These are phyloP conservation scores for Trachelus stipa DNA, from an alignment of 2,888 invertebrate genomes.

Conservation along the genomic window DNA sequence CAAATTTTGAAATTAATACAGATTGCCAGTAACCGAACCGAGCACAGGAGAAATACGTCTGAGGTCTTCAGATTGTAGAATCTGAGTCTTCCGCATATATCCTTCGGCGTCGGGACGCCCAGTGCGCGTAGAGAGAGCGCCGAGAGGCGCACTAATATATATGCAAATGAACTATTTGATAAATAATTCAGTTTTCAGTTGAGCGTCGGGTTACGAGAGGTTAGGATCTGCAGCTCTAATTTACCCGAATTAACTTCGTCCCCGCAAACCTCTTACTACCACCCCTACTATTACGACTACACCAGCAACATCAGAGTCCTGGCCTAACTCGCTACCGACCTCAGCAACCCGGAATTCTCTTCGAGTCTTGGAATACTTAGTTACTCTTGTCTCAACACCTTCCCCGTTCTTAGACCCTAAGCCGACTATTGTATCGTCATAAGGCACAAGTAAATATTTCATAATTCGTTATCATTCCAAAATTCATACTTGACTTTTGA, in stretches of 20 bases:
- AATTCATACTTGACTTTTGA: background rate
- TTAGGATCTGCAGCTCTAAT: constrained; percentile 39
- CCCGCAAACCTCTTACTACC: constrained; percentile 6
- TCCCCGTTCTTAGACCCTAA: background rate
- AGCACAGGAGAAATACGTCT: background rate
- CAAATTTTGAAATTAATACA: background rate
- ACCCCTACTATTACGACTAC: background rate
- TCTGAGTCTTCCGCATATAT: background rate
- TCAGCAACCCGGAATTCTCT: background rate
- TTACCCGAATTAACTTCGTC: constrained; percentile 38
- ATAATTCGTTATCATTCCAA: background rate
- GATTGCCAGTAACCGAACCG: background rate
- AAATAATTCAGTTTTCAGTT: constrained; percentile 48
- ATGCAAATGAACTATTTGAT: constrained; percentile 49
- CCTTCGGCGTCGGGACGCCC: background rate
- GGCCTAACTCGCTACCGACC: background rate
- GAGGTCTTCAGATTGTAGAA: background rate
- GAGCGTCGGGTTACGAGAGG: constrained; percentile 32
- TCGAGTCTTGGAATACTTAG: background rate
- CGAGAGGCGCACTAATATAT: constrained; percentile 41
- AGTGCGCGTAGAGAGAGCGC: constrained; percentile 7
- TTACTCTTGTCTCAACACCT: background rate
- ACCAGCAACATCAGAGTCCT: background rate
- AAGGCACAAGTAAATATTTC: background rate
- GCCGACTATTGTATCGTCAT: background rate